A percentile compares a stretch with the other conserved stretches of the same genome.
Conservation (phyloP, 2,888 invertebrate genomes). For the Himalopsyche japonica region DNA sequence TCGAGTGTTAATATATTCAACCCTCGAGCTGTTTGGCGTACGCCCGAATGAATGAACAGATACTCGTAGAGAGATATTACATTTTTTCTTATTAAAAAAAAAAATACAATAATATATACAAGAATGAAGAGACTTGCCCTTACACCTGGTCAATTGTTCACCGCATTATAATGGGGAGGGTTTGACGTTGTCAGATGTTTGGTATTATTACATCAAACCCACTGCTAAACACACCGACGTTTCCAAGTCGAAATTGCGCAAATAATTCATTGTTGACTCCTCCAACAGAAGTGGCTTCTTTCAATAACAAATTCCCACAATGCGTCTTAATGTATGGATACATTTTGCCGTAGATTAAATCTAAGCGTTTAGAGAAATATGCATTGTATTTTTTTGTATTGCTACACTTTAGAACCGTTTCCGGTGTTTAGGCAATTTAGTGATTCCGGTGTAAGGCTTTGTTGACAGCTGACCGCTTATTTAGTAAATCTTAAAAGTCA, state of each 20-base stretch:
- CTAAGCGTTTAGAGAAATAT: background rate
- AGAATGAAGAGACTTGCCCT: background rate
- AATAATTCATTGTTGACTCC: background rate
- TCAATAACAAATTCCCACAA: background rate
- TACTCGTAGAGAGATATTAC: background rate
- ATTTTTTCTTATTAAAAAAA: background rate
- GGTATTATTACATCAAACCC: background rate
- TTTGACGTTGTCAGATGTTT: background rate
- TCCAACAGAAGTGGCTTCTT: background rate
- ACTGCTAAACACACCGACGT: background rate
- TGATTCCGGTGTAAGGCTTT: background rate
- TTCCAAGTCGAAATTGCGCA: background rate
- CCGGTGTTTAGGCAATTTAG: background rate
- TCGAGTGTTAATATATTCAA: background rate
- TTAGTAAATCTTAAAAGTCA: background rate
- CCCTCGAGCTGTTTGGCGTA: background rate
- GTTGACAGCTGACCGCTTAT: background rate
- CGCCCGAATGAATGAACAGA: background rate
- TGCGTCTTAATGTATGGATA: background rate
- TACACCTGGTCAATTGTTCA: background rate
- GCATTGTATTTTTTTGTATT: background rate
- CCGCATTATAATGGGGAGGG: background rate
- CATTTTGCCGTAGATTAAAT: background rate
- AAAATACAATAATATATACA: background rate
- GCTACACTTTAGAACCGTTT: background rate